Base-by-base conservation (phyloP, 1,140 invertebrate genomes). In the Stratiolaelaps scimitus region DNA sequence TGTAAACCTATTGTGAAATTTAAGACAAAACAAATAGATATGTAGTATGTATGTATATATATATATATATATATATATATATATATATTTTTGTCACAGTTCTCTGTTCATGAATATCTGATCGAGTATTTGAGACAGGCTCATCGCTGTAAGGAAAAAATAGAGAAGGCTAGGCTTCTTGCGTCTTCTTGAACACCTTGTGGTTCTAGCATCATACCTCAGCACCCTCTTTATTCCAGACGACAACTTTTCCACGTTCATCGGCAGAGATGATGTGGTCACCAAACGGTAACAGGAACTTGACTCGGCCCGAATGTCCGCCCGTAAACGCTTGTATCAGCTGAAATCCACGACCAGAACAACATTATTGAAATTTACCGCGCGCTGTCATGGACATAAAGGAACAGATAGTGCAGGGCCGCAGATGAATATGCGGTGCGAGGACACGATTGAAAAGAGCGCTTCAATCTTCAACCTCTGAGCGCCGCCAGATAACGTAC, bases 191-290 rank as follows among this genome's bases (percentile, higher is more conserved):
- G 10, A 5, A 34, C 30, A 5, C 15, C 30, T 23, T 13, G 29
- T 64, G 26, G 10, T 30, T 53, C n/a, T 73, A 70, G 87, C 83
- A 26, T 84, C 71, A 70, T 83, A 78, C 17, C 83, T 82, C 81
- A 75, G 87, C 85, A 0, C 81, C 79, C 70, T 84, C 83, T 1
- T 93, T 85, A 74, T 93, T 83, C 88, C 90, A 96, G 19, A 94
- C 79, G 76, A 83, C 86, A 0, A 97, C 53, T 53, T 78, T 76
- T 75, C 85, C 91, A 1, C 76, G 75, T 72, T 84, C 82, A 76
- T 97, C 92, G 15, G 95, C 78, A 0, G 90, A 87, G 67, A 97
- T 80, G 28, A 97, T 76, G 77, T 91, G 86, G 23, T 79, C 75
- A 2, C 86, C 90, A 77, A 96, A 94, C 17, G 92, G 87, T 68